Evolutionary conservation across 2,888 invertebrate species (phyloP).

Genomic region (Nyleta sp.): DNA sequence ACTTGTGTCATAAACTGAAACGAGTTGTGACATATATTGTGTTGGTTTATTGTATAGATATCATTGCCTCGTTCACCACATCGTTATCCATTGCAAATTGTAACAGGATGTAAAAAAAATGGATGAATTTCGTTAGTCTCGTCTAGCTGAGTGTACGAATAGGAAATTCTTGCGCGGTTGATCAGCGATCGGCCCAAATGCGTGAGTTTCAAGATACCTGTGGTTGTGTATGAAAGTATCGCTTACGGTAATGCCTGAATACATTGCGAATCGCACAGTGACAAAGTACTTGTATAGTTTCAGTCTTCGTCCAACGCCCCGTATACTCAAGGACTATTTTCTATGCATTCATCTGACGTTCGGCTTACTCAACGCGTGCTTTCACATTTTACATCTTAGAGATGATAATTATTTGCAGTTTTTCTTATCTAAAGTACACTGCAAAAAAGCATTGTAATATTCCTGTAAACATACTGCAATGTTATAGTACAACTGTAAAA

Average conservation of each 20-base stretch:
- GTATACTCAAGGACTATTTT: slow-evolving; percentile 63
- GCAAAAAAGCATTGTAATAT: too few relatives aligned
- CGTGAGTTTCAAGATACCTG: slow-evolving; percentile 46
- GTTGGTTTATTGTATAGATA: slow-evolving; percentile 46
- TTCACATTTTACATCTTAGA: slow-evolving; percentile 37
- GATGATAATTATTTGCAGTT: slow-evolving; percentile 14
- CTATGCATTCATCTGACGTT: slow-evolving; percentile 40
- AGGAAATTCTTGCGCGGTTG: slow-evolving; percentile 54
- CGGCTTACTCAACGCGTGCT: slow-evolving; percentile 18
- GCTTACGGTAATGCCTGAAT: slow-evolving; percentile 67
- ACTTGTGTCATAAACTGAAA: slow-evolving; percentile 27
- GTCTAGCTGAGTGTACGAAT: slow-evolving; percentile 37
- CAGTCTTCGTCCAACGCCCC: slow-evolving; percentile 63
- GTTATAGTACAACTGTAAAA: too few relatives aligned
- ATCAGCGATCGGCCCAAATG: slow-evolving; percentile 56
- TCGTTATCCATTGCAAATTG: slow-evolving; percentile 63
- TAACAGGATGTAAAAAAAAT: slow-evolving; percentile 37
- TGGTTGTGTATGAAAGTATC: slow-evolving; percentile 61
- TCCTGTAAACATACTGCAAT: too few relatives aligned
- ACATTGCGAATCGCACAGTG: slow-evolving; percentile 56
- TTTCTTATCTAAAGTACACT: too few relatives aligned
- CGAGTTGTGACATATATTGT: slow-evolving; percentile 39
- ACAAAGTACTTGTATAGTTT: slow-evolving; percentile 60
- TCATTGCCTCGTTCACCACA: slow-evolving; percentile 54
- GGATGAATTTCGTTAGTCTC: slow-evolving; percentile 46